These are phyloP conservation scores for Halichoeres trimaculatus DNA, from an alignment of 2,113 vertebrate genomes.

Conservation along the genomic window DNA sequence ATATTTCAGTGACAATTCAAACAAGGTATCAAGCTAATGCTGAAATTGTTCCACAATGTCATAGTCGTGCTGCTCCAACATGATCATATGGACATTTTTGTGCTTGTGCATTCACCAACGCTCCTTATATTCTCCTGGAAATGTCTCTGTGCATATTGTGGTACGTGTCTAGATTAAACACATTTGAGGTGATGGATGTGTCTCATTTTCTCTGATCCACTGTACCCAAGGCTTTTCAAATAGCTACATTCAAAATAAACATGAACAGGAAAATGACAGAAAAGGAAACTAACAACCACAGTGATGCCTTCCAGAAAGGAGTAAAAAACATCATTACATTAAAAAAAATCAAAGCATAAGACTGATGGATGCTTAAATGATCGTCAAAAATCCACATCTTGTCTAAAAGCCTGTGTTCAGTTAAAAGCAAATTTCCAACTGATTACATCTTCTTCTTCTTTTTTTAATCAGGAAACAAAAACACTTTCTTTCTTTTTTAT, in stretches of 20 bases:
- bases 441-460: too few species aligned
- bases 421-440: neutral
- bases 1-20: neutral
- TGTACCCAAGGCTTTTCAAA: neutral
- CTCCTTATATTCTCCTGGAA: neutral
- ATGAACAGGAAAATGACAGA: slow-evolving; percentile 19
- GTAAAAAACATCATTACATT: slow-evolving; percentile 19
- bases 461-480: too few species aligned
- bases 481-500: too few species aligned
- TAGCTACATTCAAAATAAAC: slow-evolving; percentile 17
- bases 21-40: neutral
- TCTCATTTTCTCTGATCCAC: slow-evolving; percentile 38
- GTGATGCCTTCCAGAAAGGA: slow-evolving; percentile 7
- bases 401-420: neutral
- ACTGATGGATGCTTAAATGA: slow-evolving; percentile 9
- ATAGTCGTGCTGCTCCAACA: slow-evolving; percentile 5
- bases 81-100: neutral
- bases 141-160: neutral
- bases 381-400: neutral
- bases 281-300: neutral
- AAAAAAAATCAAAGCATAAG: neutral
- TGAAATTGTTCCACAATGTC: neutral
- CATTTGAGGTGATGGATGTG: slow-evolving; percentile 47
- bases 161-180: neutral
- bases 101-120: too few species aligned